These are phyloP conservation scores for Stigmatopora nigra DNA, from an alignment of 2,113 vertebrate species.

Conservation along the genomic window DNA sequence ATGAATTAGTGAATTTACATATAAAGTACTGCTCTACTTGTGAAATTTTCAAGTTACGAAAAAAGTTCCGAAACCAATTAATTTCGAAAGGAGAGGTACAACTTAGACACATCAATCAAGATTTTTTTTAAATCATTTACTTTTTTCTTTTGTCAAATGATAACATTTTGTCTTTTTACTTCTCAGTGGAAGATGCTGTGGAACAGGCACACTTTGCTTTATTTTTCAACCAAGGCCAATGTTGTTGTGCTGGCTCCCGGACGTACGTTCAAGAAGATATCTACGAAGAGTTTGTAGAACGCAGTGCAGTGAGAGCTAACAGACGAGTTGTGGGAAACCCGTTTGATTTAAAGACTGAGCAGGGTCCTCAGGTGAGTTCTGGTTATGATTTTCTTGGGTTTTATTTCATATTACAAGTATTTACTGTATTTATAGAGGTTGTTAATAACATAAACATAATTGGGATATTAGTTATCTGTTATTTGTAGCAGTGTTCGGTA, in stretches of 20 bases:
- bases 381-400: background rate
- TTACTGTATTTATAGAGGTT: no score
- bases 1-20: no score
- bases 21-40: no score
- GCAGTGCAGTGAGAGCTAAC: constrained; percentile 80
- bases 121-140: background rate
- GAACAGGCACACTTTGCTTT: constrained; percentile 90
- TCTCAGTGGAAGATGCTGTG: constrained; percentile 86
- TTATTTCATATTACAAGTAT: no score
- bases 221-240: constrained; percentile 99
- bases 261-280: constrained; percentile 87
- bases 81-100: no score
- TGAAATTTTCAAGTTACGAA: no score
- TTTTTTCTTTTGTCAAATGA: background rate
- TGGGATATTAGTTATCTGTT: no score
- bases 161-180: background rate
- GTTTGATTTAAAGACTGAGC: constrained; percentile 84
- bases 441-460: background rate
- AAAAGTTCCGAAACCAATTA: no score
- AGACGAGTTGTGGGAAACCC: constrained; percentile 87
- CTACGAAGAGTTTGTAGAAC: constrained; percentile 86
- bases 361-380: constrained; percentile 85
- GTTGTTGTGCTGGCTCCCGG: constrained; percentile 88
- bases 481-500: no score
- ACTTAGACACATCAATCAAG: background rate